phyloP scores from a whole-genome alignment of 2,888 invertebrate genomes.

The Sphaerolaimus hirsutus region DNA sequence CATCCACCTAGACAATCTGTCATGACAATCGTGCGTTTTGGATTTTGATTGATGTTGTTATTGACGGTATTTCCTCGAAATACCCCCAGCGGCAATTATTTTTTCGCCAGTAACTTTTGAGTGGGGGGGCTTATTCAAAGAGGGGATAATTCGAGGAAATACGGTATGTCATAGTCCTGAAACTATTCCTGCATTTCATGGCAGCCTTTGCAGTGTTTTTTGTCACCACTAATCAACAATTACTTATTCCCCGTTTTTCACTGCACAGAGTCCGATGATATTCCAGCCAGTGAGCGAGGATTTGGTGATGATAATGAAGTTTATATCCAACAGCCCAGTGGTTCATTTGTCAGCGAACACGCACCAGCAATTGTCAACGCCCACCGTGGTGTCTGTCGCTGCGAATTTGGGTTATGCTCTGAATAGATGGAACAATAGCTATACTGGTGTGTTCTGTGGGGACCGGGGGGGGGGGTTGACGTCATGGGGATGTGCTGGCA shows the following conservation, averaged over 20 bases:
- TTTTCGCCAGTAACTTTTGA: too few species aligned
- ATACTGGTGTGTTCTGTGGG: slow-evolving; percentile 15
- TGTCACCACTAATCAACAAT: too few species aligned
- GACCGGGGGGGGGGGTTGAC: too few species aligned
- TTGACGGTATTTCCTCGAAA: too few species aligned
- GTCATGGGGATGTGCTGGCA: too few species aligned
- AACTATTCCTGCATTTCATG: too few species aligned
- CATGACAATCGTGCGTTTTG: slow-evolving; percentile 51
- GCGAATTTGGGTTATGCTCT: slow-evolving; percentile 22
- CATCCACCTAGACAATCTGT: slow-evolving; percentile 87
- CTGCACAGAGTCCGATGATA: slow-evolving; percentile 69
- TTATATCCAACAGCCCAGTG: slow-evolving; percentile 89
- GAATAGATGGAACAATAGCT: slow-evolving; percentile 22
- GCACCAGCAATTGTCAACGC: slow-evolving; percentile 57
- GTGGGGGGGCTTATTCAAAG: too few species aligned
- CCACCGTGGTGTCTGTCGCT: slow-evolving; percentile 18
- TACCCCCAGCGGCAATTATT: too few species aligned
- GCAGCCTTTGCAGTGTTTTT: too few species aligned
- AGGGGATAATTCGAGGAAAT: too few species aligned
- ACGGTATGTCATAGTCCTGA: too few species aligned
- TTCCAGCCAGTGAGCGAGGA: slow-evolving; percentile 91
- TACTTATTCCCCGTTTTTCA: too few species aligned
- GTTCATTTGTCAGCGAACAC: slow-evolving; percentile 95
- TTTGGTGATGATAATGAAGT: slow-evolving; percentile 89
- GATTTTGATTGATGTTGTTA: background rate